Evolutionary conservation across 1,140 invertebrate species (phyloP), one percentile per base, ranked within the genome.

Genomic region (Luehdorfia chinensis): DNA sequence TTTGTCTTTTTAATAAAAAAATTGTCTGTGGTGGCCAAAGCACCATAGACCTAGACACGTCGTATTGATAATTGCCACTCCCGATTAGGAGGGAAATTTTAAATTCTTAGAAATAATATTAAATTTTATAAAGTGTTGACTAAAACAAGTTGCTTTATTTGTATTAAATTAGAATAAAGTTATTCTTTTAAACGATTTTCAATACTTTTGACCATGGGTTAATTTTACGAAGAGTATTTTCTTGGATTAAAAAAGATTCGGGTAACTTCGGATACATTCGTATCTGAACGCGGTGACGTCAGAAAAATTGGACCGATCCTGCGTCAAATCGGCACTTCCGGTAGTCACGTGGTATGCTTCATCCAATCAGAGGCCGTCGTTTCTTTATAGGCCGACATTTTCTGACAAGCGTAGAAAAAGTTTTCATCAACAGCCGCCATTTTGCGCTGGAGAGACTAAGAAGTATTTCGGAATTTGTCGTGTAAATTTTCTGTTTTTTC

Each of bases 351-450:
- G 92, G 75, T 74, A 56, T 45, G 27, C 51, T 52, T 68, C 56
- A 62, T 67, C 90, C 90, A 91, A 91, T 92, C 72, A 78, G 37
- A 74, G 46, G 14, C 51, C 66, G 59, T 63, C 55, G 81, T 86
- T 81, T 83, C 87, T 90, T 89, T 88, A 87, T 89, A 90, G 90
- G 92, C 92, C 92, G 92, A 90, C 90, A 92, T 92, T 90, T 93
- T 93, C 92, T 94, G 93, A 94, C 94, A 94, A 94, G 93, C 93
- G 92, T 94, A 94, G 91, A 93, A 94, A 94, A 94, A 94, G 91
- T 94, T 93, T 91, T 93, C 93, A 93, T 94, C 93, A 94, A 94
- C 93, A 94, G 93, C 93, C 93, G 94, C 94, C 94, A 95, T 95
- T 92, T 94, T 94, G 92, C 90, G 90, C 90, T 90, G 90, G 89